Evolutionary conservation across 92 coral and sea anemone species (phyloP).

Genomic region (Desmophyllum pertusum): DNA sequence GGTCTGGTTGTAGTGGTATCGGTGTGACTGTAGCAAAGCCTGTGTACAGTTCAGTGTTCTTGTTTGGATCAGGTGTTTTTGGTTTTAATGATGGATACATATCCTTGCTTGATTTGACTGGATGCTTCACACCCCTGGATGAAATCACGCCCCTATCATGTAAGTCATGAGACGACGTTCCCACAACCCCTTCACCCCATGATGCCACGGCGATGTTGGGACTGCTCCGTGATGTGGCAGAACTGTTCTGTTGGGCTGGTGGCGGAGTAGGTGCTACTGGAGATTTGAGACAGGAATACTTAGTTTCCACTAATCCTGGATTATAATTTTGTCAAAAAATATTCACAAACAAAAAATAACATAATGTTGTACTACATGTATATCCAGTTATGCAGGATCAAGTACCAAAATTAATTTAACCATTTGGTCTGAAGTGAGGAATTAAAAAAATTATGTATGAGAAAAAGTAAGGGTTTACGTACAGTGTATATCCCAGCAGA

Average conservation of each 20-base stretch:
- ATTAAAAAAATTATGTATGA: too few relatives aligned
- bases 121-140: constrained; percentile 70
- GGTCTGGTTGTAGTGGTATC: constrained; percentile 26
- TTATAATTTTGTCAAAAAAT: neutral
- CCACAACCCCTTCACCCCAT: constrained; percentile 87
- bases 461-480: too few relatives aligned
- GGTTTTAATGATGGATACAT: constrained; percentile 62
- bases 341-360: too few relatives aligned
- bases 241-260: constrained; percentile 10
- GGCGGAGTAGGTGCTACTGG: constrained; percentile 9
- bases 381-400: too few relatives aligned
- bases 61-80: constrained; percentile 39
- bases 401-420: too few relatives aligned
- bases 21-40: constrained; percentile 66
- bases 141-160: constrained; percentile 70
- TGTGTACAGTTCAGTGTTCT: constrained; percentile 38
- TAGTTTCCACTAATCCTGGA: too few relatives aligned
- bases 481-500: too few relatives aligned
- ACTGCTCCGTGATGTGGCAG: constrained; percentile 41
- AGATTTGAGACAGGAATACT: neutral
- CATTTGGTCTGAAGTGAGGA: too few relatives aligned
- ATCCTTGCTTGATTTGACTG: constrained; percentile 69
- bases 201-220: constrained; percentile 76
- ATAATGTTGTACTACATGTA: too few relatives aligned
- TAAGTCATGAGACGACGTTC: constrained; percentile 71